Evolutionary conservation across 2,888 invertebrate species (phyloP).

Genomic region (Scaptomyza tumidula): DNA sequence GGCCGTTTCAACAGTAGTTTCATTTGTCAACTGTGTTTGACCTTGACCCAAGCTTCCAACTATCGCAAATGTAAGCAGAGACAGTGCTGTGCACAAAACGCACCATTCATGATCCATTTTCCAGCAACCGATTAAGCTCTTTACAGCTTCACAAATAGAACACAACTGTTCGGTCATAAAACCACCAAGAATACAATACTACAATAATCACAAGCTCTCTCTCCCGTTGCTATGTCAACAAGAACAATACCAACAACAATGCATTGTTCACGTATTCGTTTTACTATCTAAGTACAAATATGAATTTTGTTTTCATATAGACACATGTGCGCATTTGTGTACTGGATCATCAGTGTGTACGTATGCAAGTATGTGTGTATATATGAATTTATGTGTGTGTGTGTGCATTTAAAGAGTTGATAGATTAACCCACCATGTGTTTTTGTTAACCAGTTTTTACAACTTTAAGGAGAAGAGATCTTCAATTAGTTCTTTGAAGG

Average conservation of each 20-base stretch:
- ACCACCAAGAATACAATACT: background rate
- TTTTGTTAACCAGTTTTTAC: no score
- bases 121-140: conserved; percentile 25
- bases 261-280: conserved; percentile 19
- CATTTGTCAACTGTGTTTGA: conserved; percentile 14
- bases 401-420: background rate
- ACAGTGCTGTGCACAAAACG: conserved; percentile 9
- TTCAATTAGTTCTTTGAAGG: no score
- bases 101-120: conserved; percentile 35
- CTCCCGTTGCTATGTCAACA: conserved; percentile 6
- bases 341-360: background rate
- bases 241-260: background rate
- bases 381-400: background rate
- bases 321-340: background rate
- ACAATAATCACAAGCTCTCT: conserved; percentile 1
- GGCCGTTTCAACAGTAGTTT: background rate
- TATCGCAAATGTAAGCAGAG: conserved; percentile 21
- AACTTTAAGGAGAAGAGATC: no score
- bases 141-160: conserved; percentile 55
- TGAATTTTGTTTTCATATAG: conserved; percentile 8
- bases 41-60: conserved; percentile 6
- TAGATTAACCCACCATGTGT: conserved; percentile 21
- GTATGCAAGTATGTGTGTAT: background rate
- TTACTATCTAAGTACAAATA: conserved; percentile 35
- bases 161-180: conserved; percentile 53